A percentile compares a stretch with the other conserved stretches of the same genome.
Conservation (phyloP, 2,113 vertebrate species). For the Monopterus albus region DNA sequence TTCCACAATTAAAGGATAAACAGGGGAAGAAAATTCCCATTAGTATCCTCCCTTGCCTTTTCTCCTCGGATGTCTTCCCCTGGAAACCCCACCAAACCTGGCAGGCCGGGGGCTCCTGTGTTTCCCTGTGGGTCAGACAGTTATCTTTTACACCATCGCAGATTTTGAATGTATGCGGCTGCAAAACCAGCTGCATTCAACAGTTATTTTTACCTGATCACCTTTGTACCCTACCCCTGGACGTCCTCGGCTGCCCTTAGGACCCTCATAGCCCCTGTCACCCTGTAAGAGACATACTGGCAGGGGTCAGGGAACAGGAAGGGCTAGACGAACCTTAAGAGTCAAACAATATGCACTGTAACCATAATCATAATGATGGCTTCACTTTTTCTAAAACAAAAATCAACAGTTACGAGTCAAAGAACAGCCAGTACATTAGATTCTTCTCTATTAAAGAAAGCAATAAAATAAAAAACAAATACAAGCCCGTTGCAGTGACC, state of each 20-base stretch:
- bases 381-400: neutral
- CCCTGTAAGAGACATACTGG: conserved; percentile 81
- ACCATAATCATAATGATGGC: neutral
- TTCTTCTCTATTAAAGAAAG: neutral
- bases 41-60: conserved; percentile 69
- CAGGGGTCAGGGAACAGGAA: neutral
- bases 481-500: neutral
- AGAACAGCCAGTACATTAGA: neutral
- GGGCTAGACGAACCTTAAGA: neutral
- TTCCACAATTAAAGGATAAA: neutral
- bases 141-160: conserved; percentile 7
- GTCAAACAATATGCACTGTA: neutral
- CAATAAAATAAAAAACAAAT: neutral
- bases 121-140: conserved; percentile 79
- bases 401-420: neutral
- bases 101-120: conserved; percentile 74
- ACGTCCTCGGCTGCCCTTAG: conserved; percentile 78
- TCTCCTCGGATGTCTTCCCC: conserved; percentile 81
- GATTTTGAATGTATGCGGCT: neutral
- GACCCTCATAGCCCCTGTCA: conserved; percentile 86
- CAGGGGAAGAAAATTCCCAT: neutral
- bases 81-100: conserved; percentile 74
- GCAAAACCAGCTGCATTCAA: no score
- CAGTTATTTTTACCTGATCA: conserved; percentile 92
- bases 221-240: conserved; percentile 84